These are phyloP conservation scores for Cryptoblepharus egeriae DNA, from an alignment of 2,797 vertebrate species.

Conservation along the genomic window DNA sequence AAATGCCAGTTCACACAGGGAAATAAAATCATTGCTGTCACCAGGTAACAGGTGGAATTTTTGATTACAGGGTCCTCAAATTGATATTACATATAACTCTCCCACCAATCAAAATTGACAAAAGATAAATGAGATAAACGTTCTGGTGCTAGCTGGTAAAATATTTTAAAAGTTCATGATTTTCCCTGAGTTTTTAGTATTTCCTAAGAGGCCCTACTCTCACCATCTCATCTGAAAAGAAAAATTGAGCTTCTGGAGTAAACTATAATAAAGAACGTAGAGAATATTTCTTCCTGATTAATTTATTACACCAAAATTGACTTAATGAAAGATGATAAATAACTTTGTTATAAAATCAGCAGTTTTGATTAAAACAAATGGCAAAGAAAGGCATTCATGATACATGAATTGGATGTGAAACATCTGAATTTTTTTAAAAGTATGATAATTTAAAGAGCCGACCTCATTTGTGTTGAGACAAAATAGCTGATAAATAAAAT, in stretches of 20 bases:
- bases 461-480: no score
- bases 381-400: neutral
- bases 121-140: slow-evolving; percentile 64
- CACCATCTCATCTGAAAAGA: slow-evolving; percentile 26
- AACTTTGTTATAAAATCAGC: slow-evolving; percentile 46
- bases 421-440: slow-evolving; percentile 22
- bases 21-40: slow-evolving; percentile 55
- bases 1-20: slow-evolving; percentile 41
- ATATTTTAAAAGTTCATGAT: slow-evolving; percentile 46
- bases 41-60: slow-evolving; percentile 63
- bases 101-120: slow-evolving; percentile 63
- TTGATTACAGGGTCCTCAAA: slow-evolving; percentile 60
- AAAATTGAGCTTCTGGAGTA: slow-evolving; percentile 44
- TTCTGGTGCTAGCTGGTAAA: slow-evolving; percentile 57
- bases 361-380: slow-evolving; percentile 66
- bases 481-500: no score
- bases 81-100: slow-evolving; percentile 69
- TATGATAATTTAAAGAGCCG: no score
- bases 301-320: slow-evolving; percentile 70
- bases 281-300: slow-evolving; percentile 60
- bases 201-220: slow-evolving; percentile 52
- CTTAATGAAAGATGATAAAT: slow-evolving; percentile 73
- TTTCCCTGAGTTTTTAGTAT: slow-evolving; percentile 39
- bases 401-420: slow-evolving; percentile 33
- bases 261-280: slow-evolving; percentile 27